Evolutionary conservation across 2,113 vertebrate genomes (phyloP), one percentile per base, ranked within the genome.

Genomic region (Macquaria australasica): DNA sequence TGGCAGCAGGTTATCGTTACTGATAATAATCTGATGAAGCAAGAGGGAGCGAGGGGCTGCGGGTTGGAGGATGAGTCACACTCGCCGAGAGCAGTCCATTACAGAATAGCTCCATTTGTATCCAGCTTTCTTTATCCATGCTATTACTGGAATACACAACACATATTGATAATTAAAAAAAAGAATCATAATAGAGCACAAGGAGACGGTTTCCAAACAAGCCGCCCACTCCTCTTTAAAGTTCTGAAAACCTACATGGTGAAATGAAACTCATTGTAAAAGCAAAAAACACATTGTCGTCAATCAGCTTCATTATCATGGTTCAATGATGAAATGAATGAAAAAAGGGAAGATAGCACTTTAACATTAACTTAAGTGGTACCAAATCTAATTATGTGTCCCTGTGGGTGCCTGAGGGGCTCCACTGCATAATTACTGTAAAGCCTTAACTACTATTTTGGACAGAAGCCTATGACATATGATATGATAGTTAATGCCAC

Each of bases 51-150:
- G n/a, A 21, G 31, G n/a, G 41, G 62, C 64, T 1, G 48, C 58
- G 51, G 81, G 80, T 85, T 8, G 0, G 28, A 59, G 4, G 75
- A 75, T 88, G 84, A 89, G 60, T 87, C 87, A 89, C 81, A 28
- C 63, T 79, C 50, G 1, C 0, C 0, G 8, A 41, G 39, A 71
- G 81, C 59, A 51, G 34, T 73, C 66, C 15, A 77, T 82, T 80
- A 28, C 58, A 48, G 58, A 66, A 58, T 4, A 34, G 85, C 50
- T 68, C 12, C 2, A 48, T 68, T 62, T 80, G 53, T 66, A 48
- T 50, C 59, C 25, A 23, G 71, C 16, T 39, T 55, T 8, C 8
- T 78, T 53, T 48, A 48, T 59, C 64, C 34, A n/a, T 15, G 1
- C 34, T 53, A 18, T 70, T 56, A 23, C 11, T 55, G 21, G 51